Evolutionary conservation across 2,113 vertebrate species (phyloP).

Genomic region (Ranitomeya imitator): DNA sequence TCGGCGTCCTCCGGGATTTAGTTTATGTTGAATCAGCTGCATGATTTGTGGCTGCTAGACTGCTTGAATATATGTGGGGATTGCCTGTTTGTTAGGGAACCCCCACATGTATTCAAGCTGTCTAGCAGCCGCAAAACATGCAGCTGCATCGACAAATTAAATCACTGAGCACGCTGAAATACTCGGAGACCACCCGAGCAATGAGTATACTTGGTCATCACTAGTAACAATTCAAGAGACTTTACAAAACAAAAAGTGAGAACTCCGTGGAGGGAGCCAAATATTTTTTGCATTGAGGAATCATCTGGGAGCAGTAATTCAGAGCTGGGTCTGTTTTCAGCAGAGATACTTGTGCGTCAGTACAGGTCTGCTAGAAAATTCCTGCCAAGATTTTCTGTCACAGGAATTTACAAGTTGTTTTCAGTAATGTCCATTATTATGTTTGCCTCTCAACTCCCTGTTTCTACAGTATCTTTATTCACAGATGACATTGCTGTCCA

Average conservation of each 20-base stretch:
- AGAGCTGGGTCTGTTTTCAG: neutral
- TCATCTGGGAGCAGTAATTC: conserved; percentile 16
- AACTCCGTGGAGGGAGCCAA: neutral
- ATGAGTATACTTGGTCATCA: too few relatives aligned
- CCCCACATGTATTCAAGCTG: too few relatives aligned
- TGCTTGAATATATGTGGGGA: too few relatives aligned
- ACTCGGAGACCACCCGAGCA: too few relatives aligned
- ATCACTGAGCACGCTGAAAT: too few relatives aligned
- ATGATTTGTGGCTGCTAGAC: too few relatives aligned
- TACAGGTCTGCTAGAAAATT: neutral
- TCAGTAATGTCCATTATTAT: conserved; percentile 1
- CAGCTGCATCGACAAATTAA: too few relatives aligned
- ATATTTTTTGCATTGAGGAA: neutral
- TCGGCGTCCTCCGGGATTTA: too few relatives aligned
- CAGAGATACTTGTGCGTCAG: conserved; percentile 15
- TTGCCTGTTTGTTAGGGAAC: too few relatives aligned
- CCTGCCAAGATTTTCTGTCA: conserved; percentile 38
- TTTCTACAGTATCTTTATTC: conserved; percentile 13
- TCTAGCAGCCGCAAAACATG: too few relatives aligned
- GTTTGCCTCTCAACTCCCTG: neutral
- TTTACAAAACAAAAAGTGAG: neutral
- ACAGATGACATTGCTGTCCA: conserved; percentile 14
- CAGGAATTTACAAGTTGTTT: conserved; percentile 27
- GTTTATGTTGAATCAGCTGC: too few relatives aligned
- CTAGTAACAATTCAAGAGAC: neutral